Evolutionary conservation across 2,113 vertebrate species (phyloP).

Genomic region (Ondatra zibethicus): DNA sequence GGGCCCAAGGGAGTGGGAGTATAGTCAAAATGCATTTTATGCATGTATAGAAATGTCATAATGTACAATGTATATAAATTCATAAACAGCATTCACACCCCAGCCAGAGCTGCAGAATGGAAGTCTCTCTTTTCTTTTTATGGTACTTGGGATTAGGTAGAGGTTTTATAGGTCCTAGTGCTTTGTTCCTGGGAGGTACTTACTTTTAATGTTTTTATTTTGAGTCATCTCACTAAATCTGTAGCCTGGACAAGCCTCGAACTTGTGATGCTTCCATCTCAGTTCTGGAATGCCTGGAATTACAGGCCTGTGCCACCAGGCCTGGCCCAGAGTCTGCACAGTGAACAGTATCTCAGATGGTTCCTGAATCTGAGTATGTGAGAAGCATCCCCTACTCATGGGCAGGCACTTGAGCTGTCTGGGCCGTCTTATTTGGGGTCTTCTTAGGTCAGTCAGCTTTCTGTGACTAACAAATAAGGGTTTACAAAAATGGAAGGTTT

Average conservation of each 20-base stretch:
- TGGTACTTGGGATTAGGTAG: neutral
- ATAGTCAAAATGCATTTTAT: neutral
- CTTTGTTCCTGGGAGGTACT: neutral
- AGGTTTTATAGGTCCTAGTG: neutral
- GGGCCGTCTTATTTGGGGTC: neutral
- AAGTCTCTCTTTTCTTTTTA: too few relatives aligned
- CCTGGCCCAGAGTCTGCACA: too few relatives aligned
- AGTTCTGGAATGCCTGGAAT: neutral
- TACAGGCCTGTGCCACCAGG: neutral
- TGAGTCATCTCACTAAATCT: neutral
- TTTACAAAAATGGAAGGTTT: neutral
- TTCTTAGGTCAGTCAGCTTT: neutral
- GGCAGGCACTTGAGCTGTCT: neutral
- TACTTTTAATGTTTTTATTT: neutral
- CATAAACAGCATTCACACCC: neutral
- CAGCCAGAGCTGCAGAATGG: neutral
- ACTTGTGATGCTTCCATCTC: neutral
- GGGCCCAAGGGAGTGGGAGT: neutral
- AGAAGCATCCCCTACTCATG: neutral
- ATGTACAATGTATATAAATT: neutral
- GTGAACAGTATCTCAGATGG: neutral
- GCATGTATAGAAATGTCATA: neutral
- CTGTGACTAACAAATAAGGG: neutral
- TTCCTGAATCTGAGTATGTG: neutral
- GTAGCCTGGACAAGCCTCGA: neutral